Base-by-base conservation (phyloP, 2,888 invertebrate species). In the Cactoblastis cactorum region DNA sequence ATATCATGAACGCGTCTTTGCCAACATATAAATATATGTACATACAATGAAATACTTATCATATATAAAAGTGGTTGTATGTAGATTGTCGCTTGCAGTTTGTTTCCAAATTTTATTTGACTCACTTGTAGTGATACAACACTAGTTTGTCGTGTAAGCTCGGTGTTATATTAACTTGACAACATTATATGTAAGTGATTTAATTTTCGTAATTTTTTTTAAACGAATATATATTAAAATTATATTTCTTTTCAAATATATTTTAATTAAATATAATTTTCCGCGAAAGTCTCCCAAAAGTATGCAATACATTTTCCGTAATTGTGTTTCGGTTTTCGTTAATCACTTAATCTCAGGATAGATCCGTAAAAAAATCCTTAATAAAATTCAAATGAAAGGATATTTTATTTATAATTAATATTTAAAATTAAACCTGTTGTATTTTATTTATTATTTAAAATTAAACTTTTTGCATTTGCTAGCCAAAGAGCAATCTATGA, bases 11-110 rank as follows among this genome's bases (percentile, higher is more conserved):
- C 15, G 43, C 24, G 24, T 24, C 41, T 14, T 9, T 37, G 17
- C 15, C 17, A 17, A 37, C 4, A 37, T 15, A 37, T 15, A 17
- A 5, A 3, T 6, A 32, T 15, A 18, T 24, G 14, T 46, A 32
- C 47, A 24, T 43, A 45, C 33, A 46, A 52, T 41, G 49, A 22
- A 49, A 14, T 34, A 17, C 48, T 45, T 33, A 12, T 18, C n/a
- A n/a, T 15, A 32, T 54, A 52, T 49, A 51, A 35, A 32, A 51
- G 45, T 45, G 3, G 41, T 39, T 50, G 18, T 45, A 32, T 50
- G 34, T 19, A 34, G 18, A 34, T 45, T 18, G n/a, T 3, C 9
- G 45, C 12, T 12, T 34, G 18, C 12, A 45, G 34, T 34, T 18
- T 33, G 33, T 11, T n/a, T n/a, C 18, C 45, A 34, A 34, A 45